Evolutionary conservation across 1,140 invertebrate species (phyloP).

Genomic region (Diachasmimorpha longicaudata): DNA sequence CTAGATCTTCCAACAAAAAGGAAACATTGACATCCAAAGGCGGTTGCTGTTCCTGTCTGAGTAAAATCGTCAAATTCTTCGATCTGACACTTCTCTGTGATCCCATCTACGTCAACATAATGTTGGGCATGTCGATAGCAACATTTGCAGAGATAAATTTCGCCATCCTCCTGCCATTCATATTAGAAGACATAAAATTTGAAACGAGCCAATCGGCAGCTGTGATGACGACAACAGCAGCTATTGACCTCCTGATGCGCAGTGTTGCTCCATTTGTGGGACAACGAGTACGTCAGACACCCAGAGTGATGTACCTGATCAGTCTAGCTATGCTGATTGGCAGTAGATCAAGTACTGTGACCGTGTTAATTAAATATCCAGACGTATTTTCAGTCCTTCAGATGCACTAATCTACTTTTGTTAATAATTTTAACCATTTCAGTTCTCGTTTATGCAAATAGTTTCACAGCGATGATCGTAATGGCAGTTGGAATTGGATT

Average conservation of each 20-base stretch:
- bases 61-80: conserved; percentile 61
- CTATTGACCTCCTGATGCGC: conserved; percentile 67
- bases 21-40: neutral
- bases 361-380: neutral
- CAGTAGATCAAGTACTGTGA: conserved; percentile 69
- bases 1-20: neutral
- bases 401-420: conserved; percentile 8
- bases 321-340: conserved; percentile 70
- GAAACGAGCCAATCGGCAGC: conserved; percentile 65
- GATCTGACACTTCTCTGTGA: conserved; percentile 66
- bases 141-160: conserved; percentile 75
- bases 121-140: conserved; percentile 72
- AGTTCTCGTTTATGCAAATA: conserved; percentile 62
- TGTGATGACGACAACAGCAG: conserved; percentile 67
- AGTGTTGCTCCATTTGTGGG: conserved; percentile 69
- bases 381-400: neutral
- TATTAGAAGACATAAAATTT: conserved; percentile 68
- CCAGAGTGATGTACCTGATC: conserved; percentile 72
- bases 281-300: conserved; percentile 69
- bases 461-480: conserved; percentile 39
- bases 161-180: conserved; percentile 70
- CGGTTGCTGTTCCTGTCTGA: conserved; percentile 25
- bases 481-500: conserved; percentile 64
- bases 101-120: conserved; percentile 68
- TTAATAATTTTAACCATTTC: conserved; percentile 36